These are phyloP conservation scores for Eulithis prunata DNA, from an alignment of 2,888 invertebrate genomes.

Conservation along the genomic window DNA sequence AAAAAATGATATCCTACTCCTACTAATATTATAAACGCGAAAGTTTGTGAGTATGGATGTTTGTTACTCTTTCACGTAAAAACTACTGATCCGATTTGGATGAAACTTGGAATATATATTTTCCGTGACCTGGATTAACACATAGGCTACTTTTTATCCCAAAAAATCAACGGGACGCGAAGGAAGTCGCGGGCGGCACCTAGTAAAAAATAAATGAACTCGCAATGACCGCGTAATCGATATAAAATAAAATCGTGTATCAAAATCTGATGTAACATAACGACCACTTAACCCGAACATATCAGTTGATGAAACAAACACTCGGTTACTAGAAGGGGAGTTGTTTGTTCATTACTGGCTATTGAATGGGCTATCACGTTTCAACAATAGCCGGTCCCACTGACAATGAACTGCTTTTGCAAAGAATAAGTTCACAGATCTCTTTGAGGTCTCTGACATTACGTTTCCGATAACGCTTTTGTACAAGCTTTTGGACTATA, in stretches of 20 bases:
- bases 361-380: constrained; percentile 25
- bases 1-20: background rate
- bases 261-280: constrained; percentile 11
- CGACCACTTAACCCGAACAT: constrained; percentile 10
- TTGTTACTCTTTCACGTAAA: too few relatives aligned
- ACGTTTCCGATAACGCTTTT: too few relatives aligned
- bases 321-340: constrained; percentile 17
- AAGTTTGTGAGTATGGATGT: too few relatives aligned
- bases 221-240: background rate
- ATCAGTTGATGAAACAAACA: constrained; percentile 24
- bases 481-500: too few relatives aligned
- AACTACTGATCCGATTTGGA: too few relatives aligned
- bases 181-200: too few relatives aligned
- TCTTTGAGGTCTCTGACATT: background rate
- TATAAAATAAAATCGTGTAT: background rate
- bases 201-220: background rate
- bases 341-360: constrained; percentile 20
- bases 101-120: too few relatives aligned
- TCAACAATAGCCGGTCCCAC: constrained; percentile 22
- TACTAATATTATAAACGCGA: too few relatives aligned
- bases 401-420: constrained; percentile 20
- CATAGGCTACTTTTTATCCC: too few relatives aligned
- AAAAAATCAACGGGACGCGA: too few relatives aligned
- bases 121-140: too few relatives aligned
- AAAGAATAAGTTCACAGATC: constrained; percentile 22